Conservation (phyloP, 2,797 vertebrate genomes). For the Hemitrygon akajei region DNA sequence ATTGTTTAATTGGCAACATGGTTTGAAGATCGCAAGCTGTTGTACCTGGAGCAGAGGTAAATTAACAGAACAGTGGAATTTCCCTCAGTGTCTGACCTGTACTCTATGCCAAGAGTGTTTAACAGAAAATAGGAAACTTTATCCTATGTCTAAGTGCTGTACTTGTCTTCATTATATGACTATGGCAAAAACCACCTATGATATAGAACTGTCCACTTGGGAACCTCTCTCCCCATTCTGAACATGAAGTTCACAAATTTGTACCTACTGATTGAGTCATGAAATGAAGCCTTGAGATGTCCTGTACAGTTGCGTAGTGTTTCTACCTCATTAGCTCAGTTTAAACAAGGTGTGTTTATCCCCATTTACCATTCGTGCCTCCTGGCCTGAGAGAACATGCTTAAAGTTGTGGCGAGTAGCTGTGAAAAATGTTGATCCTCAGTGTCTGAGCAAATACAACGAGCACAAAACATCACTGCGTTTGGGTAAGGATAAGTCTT, state of each 20-base stretch:
- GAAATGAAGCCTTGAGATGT: neutral
- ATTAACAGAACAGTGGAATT: no score
- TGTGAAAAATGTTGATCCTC: conserved; percentile 28
- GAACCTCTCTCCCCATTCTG: neutral
- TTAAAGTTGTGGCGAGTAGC: neutral
- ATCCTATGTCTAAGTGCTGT: neutral
- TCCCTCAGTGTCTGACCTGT: no score
- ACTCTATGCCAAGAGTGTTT: no score
- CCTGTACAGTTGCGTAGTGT: neutral
- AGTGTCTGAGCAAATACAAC: neutral
- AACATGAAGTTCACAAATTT: neutral
- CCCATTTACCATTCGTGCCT: neutral
- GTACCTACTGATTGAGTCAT: neutral
- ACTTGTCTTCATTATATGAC: neutral
- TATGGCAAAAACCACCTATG: neutral
- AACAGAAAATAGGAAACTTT: neutral
- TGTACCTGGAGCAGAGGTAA: neutral
- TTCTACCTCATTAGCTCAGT: neutral
- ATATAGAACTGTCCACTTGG: neutral
- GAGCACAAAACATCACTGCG: conserved; percentile 10
- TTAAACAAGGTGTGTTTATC: neutral
- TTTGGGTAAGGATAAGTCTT: neutral
- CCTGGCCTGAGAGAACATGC: neutral
- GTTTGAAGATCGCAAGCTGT: neutral
- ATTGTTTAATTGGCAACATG: neutral